These are phyloP conservation scores for Corythornis cristatus DNA, from an alignment of 2,113 vertebrate genomes.

Conservation along the genomic window DNA sequence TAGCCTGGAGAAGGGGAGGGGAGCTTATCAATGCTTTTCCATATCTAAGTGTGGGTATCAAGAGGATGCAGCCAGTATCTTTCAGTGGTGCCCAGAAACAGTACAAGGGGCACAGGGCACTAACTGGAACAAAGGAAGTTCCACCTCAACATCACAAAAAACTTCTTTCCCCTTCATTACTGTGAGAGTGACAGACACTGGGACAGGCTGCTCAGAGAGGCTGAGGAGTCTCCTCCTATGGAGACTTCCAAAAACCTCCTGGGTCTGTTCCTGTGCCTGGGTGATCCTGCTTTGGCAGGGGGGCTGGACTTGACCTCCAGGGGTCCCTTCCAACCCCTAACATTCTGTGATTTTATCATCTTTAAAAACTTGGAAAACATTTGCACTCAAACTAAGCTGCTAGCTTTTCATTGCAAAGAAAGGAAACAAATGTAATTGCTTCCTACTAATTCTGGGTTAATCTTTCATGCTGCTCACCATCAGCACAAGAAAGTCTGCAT, in stretches of 20 bases:
- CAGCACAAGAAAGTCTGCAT: not conserved
- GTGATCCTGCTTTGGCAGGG: not conserved
- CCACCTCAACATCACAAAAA: not conserved
- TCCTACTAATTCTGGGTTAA: not conserved
- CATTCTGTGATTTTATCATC: not conserved
- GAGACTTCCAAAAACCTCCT: not conserved
- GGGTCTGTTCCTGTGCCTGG: too few species aligned
- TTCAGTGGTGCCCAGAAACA: not conserved
- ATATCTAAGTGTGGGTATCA: not conserved
- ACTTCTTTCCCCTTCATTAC: not conserved
- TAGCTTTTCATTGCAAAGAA: not conserved
- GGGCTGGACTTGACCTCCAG: not conserved
- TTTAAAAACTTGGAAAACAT: constrained; percentile 9
- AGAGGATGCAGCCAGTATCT: not conserved
- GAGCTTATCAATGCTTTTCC: not conserved
- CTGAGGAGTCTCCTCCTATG: not conserved
- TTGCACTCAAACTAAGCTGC: not conserved
- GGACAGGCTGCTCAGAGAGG: not conserved
- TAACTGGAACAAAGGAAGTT: not conserved
- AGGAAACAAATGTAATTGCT: not conserved
- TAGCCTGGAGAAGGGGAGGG: not conserved
- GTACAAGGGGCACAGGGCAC: not conserved
- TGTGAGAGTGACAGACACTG: not conserved
- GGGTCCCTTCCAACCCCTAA: not conserved
- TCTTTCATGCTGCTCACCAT: not conserved